Percentiles rank a stretch among this genome's conserved stretches.
Evolutionary conservation across 2,113 vertebrate genomes (phyloP).

Genomic region (Cavia porcellus): DNA sequence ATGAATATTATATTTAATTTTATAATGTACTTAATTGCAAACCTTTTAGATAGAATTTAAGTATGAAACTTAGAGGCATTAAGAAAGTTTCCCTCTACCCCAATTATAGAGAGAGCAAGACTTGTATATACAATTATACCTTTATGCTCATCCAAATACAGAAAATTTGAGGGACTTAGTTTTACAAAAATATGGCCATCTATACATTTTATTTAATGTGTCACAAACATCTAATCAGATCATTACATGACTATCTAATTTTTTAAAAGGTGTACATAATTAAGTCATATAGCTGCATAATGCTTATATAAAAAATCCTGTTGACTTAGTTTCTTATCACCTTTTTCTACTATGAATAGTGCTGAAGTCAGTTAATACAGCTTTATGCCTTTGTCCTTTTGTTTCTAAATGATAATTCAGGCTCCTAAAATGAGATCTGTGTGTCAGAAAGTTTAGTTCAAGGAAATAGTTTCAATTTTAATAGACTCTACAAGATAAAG

Average conservation of each 20-base stretch:
- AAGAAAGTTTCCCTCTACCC: not conserved
- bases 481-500: not conserved
- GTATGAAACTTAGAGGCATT: not conserved
- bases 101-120: not conserved
- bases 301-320: not conserved
- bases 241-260: not conserved
- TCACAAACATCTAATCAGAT: not conserved
- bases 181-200: slow-evolving; percentile 27
- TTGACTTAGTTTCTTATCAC: not conserved
- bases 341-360: not conserved
- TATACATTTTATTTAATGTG: not conserved
- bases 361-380: not conserved
- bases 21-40: not conserved
- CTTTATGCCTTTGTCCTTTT: not conserved
- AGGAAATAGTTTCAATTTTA: slow-evolving; percentile 2
- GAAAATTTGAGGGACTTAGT: not conserved
- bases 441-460: not conserved
- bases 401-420: not conserved
- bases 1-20: slow-evolving; percentile 22
- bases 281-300: not conserved
- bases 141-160: not conserved
- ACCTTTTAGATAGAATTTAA: slow-evolving; percentile 15
- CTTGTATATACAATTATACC: not conserved
- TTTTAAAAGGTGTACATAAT: not conserved
- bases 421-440: not conserved